Evolutionary conservation across 2,113 vertebrate genomes (phyloP).

Genomic region (Orthochromis indermauri): DNA sequence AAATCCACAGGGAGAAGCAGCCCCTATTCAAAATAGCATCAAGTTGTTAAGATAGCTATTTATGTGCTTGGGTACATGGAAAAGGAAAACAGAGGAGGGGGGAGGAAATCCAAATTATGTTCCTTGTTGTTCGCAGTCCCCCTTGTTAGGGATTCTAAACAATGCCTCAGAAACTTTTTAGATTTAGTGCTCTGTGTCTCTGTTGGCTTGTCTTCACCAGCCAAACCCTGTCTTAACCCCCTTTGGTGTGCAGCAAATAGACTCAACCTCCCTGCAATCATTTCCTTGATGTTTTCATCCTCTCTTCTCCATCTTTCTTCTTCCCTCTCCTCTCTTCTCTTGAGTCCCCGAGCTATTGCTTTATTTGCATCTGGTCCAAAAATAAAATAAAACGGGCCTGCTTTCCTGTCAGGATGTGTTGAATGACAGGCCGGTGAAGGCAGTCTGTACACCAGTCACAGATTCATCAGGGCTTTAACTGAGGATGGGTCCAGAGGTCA

Average conservation of each 20-base stretch:
- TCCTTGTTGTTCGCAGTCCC: constrained; percentile 66
- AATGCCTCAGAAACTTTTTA: constrained; percentile 72
- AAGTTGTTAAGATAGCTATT: constrained; percentile 75
- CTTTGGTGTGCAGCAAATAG: constrained; percentile 66
- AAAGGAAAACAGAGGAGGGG: constrained; percentile 49
- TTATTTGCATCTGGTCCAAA: constrained; percentile 73
- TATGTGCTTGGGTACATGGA: constrained; percentile 65
- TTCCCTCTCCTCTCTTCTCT: constrained; percentile 40
- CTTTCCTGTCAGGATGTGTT: constrained; percentile 37
- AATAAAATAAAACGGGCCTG: constrained; percentile 53
- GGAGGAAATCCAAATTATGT: constrained; percentile 64
- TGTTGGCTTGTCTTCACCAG: constrained; percentile 68
- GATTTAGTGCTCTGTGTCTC: constrained; percentile 67
- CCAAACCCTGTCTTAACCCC: constrained; percentile 73
- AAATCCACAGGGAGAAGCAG: constrained; percentile 66
- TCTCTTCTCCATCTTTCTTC: constrained; percentile 43
- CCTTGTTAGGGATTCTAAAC: constrained; percentile 73
- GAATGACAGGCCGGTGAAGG: constrained; percentile 60
- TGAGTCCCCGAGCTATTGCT: constrained; percentile 66
- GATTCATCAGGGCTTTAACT: constrained; percentile 64
- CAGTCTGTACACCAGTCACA: constrained; percentile 51
- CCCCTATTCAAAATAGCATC: constrained; percentile 73
- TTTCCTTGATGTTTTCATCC: constrained; percentile 67
- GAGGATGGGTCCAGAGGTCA: constrained; percentile 57
- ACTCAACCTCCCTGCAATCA: constrained; percentile 61